Evolutionary conservation across 53 echinoderm and acorn worm genomes (phyloP), one percentile per base, ranked within the genome.

Genomic region (Hippasteria phrygiana): DNA sequence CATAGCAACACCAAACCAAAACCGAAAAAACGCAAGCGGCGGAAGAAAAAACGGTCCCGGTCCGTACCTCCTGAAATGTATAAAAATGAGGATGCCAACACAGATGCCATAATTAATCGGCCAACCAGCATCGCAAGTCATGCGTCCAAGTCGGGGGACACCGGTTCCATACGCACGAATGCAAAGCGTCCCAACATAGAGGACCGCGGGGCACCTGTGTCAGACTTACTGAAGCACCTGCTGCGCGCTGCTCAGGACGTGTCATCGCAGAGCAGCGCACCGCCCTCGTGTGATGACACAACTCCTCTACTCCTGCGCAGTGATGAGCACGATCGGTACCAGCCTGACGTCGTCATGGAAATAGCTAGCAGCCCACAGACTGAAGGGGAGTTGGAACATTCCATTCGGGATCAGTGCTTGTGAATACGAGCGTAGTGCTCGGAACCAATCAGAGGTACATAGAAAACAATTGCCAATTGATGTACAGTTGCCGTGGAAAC

Each of bases 221-320:
- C 75, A 32, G 48, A 75, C 31, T 13, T 75, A 50, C 43, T 75
- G 75, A 40, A 75, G 75, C 75, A 75, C 4, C 47, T 75, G 22
- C 50, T 75, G 29, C 50, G 32, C 9, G 33, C 48, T 11, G 75
- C 75, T 0, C 29, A 75, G 31, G 47, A 50, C 14, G 14, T 33
- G 3, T 31, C 75, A 12, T 48, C 71, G 5, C 71, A 36, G 24
- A 70, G 85, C 85, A 71, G 71, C 13, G 36, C 36, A 37, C 34
- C 69, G 53, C 20, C 66, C 35, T 82, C 82, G 16, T 79, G 41
- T 79, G 85, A 54, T 7, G 55, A 54, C 12, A 65, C 39, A 37
- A 85, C 85, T 20, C 85, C 85, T 5, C 85, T 53, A 1, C 70
- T 85, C 9, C 43, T 85, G 36, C 85, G 85, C 18, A 85, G 85